Evolutionary conservation across 2,888 invertebrate genomes (phyloP).

Genomic region (Cerastoderma edule): DNA sequence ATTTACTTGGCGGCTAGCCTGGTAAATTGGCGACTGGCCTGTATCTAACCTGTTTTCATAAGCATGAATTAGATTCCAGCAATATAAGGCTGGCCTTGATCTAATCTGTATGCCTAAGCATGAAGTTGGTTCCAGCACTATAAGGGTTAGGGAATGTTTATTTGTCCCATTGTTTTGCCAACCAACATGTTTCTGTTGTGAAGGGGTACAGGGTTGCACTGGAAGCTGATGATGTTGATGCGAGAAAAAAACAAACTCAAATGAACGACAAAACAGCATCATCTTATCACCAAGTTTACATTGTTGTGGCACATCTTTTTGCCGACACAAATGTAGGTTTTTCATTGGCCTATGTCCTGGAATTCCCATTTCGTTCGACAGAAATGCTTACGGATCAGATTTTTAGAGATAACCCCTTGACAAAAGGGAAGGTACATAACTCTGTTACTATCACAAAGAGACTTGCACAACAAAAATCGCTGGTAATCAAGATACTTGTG

Average conservation of each 20-base stretch:
- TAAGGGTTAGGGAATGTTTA: too few relatives aligned
- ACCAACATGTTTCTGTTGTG: too few relatives aligned
- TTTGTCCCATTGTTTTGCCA: too few relatives aligned
- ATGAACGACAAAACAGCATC: neutral
- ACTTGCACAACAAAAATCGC: slow-evolving; percentile 12
- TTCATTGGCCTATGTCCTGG: neutral
- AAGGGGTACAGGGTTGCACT: too few relatives aligned
- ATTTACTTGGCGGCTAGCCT: too few relatives aligned
- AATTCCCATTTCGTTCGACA: neutral
- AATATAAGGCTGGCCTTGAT: too few relatives aligned
- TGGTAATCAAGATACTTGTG: slow-evolving; percentile 2
- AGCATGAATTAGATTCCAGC: too few relatives aligned
- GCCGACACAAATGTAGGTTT: neutral
- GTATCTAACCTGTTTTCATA: too few relatives aligned
- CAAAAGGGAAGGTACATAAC: slow-evolving; percentile 12
- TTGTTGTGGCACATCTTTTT: slow-evolving; percentile 7
- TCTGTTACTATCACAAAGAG: slow-evolving; percentile 18
- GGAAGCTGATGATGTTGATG: slow-evolving; percentile 11
- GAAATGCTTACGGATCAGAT: slow-evolving; percentile 22
- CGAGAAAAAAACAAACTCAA: neutral
- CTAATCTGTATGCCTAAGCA: too few relatives aligned
- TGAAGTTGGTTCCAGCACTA: too few relatives aligned
- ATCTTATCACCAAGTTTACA: slow-evolving; percentile 7
- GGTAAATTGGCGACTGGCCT: too few relatives aligned
- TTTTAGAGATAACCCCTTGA: slow-evolving; percentile 1